Conservation (phyloP, 1,140 invertebrate species). For the Apis florea region DNA sequence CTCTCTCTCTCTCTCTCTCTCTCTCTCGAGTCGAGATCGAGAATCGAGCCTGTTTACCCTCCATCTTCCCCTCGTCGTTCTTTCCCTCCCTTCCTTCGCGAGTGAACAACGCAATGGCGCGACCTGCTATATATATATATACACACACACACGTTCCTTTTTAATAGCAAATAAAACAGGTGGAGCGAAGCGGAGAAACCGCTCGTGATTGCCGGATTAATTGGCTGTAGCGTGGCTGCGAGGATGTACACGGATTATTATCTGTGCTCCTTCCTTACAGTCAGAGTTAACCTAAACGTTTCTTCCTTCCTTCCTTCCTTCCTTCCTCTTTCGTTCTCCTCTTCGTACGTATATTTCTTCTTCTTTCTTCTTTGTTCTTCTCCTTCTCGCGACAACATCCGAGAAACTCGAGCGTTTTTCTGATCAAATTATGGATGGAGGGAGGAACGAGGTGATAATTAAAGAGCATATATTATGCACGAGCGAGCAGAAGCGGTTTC, state of each 20-base stretch:
- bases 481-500: too few relatives aligned
- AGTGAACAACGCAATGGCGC: conserved; percentile 47
- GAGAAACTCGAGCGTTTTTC: too few relatives aligned
- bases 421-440: too few relatives aligned
- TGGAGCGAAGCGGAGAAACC: conserved; percentile 60
- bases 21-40: conserved; percentile 36
- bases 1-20: too few relatives aligned
- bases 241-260: conserved; percentile 67
- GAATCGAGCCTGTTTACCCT: conserved; percentile 44
- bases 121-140: conserved; percentile 7
- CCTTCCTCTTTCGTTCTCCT: not conserved
- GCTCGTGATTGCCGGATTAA: conserved; percentile 74
- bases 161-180: conserved; percentile 73
- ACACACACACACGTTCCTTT: conserved; percentile 31
- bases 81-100: conserved; percentile 31
- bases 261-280: conserved; percentile 52
- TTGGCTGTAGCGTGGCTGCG: conserved; percentile 67
- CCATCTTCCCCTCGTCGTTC: conserved; percentile 37
- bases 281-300: conserved; percentile 64
- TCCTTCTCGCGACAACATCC: too few relatives aligned
- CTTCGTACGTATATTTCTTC: not conserved
- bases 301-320: conserved; percentile 36
- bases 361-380: not conserved
- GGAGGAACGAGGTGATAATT: too few relatives aligned
- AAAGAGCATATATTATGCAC: too few relatives aligned